Evolutionary conservation across 2,797 vertebrate species (phyloP).

Genomic region (Rhinophrynus dorsalis): DNA sequence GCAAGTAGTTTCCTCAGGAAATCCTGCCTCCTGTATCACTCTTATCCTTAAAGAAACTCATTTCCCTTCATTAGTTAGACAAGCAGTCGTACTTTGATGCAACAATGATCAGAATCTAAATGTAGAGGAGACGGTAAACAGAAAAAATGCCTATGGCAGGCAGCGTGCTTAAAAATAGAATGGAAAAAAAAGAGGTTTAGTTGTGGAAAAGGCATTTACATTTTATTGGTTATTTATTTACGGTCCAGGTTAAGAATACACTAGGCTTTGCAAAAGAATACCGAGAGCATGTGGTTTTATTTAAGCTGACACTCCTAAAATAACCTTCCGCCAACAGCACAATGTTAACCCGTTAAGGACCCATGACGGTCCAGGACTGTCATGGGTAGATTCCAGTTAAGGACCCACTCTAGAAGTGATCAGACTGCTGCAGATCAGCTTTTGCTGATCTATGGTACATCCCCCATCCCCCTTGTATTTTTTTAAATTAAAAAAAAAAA

Average conservation of each 20-base stretch:
- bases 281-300: too few species aligned
- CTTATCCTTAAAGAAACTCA: conserved; percentile 61
- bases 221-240: conserved; percentile 22
- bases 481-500: too few species aligned
- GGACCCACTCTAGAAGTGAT: too few species aligned
- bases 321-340: too few species aligned
- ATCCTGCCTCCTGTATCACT: conserved; percentile 59
- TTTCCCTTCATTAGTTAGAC: conserved; percentile 57
- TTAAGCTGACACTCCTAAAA: too few species aligned
- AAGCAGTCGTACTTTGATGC: conserved; percentile 42
- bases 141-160: neutral
- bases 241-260: neutral
- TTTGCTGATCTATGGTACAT: too few species aligned
- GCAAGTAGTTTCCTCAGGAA: conserved; percentile 66
- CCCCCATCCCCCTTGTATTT: too few species aligned
- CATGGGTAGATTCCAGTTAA: too few species aligned
- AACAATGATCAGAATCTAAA: conserved; percentile 54
- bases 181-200: neutral
- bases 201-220: conserved; percentile 32
- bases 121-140: conserved; percentile 53
- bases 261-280: too few species aligned
- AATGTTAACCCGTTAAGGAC: too few species aligned
- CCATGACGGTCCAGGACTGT: too few species aligned
- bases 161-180: conserved; percentile 12
- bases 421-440: too few species aligned